Percentiles rank a stretch among this genome's conserved stretches.
These are phyloP conservation scores for Acrocephalus arundinaceus DNA, from an alignment of 2,113 vertebrate genomes.

Conservation along the genomic window DNA sequence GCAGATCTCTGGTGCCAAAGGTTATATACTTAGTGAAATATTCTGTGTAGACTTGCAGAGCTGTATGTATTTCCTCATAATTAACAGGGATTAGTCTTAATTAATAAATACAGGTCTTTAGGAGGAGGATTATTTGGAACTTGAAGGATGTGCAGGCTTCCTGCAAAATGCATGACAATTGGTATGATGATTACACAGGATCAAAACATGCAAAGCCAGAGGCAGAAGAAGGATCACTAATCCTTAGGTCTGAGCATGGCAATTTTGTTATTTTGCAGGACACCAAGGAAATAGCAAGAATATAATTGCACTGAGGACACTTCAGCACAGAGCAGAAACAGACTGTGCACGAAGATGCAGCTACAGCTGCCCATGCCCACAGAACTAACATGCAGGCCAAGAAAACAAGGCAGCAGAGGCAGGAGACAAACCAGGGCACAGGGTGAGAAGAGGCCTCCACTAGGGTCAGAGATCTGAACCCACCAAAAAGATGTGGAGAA, in stretches of 20 bases:
- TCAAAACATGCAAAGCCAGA: neutral
- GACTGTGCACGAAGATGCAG: neutral
- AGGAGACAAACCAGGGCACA: neutral
- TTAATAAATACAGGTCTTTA: neutral
- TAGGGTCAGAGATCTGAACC: neutral
- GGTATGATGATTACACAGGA: neutral
- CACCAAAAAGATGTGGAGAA: neutral
- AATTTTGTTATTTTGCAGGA: neutral
- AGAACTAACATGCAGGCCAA: neutral
- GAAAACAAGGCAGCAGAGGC: neutral
- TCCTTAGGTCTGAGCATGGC: neutral
- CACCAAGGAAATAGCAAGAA: neutral
- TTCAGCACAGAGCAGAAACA: neutral
- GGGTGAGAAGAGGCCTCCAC: neutral
- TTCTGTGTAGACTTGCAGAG: neutral
- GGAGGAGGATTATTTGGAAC: neutral
- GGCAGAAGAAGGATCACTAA: neutral
- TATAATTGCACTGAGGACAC: neutral
- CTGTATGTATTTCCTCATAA: slow-evolving; percentile 5
- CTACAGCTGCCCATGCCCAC: neutral
- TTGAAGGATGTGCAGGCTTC: neutral
- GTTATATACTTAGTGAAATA: neutral
- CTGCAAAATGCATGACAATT: neutral
- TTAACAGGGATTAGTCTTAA: neutral
- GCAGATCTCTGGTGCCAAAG: slow-evolving; percentile 32